A percentile compares a stretch with the other conserved stretches of the same genome.
Evolutionary conservation across 2,888 invertebrate genomes (phyloP).

Genomic region (Leptinotarsa tumamoca): DNA sequence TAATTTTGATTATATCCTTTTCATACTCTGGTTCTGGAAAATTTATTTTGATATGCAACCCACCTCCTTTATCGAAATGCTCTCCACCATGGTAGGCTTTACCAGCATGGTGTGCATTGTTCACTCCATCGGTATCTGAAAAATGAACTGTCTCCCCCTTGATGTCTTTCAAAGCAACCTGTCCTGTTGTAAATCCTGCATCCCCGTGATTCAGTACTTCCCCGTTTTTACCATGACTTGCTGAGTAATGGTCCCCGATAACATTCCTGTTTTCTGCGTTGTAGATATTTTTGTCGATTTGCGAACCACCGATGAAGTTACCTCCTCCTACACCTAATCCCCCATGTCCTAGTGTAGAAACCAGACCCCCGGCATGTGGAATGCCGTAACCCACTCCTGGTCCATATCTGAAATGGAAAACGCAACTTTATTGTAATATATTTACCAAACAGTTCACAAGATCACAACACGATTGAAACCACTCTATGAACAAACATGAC

Average conservation of each 20-base stretch:
- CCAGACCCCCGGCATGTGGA: conserved; percentile 7
- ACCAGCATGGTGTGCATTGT: conserved; percentile 72
- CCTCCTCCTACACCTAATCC: conserved; percentile 35
- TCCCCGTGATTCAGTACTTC: conserved; percentile 71
- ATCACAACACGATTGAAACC: no score
- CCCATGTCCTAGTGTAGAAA: conserved; percentile 51
- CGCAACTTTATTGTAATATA: background rate
- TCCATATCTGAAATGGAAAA: background rate
- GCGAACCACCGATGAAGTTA: conserved; percentile 53
- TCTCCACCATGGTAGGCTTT: conserved; percentile 72
- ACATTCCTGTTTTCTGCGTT: conserved; percentile 72
- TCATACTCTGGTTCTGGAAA: no score
- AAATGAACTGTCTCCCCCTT: conserved; percentile 70
- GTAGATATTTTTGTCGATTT: conserved; percentile 71
- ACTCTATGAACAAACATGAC: no score
- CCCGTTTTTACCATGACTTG: conserved; percentile 70
- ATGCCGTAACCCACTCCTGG: conserved; percentile 4
- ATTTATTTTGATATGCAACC: background rate
- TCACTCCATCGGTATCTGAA: conserved; percentile 71
- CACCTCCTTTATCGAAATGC: conserved; percentile 72
- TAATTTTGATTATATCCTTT: no score
- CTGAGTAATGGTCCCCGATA: conserved; percentile 69
- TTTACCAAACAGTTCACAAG: no score
- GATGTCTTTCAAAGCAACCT: conserved; percentile 64
- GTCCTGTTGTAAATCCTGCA: conserved; percentile 67